Evolutionary conservation across 2,113 vertebrate species (phyloP).

Genomic region (Corydoras sp.): DNA sequence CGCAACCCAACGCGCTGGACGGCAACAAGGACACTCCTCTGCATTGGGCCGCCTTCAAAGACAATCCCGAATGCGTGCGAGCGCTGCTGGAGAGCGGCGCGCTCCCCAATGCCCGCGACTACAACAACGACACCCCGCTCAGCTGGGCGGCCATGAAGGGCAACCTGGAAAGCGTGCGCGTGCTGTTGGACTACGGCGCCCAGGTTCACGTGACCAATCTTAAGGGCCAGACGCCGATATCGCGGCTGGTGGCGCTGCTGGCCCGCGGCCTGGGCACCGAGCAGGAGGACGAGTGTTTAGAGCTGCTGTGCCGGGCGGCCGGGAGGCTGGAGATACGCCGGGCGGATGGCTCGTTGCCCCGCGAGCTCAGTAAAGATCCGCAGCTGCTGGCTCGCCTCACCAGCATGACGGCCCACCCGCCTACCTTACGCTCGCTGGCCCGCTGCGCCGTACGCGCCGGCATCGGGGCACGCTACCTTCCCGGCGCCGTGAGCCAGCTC

Average conservation of each 20-base stretch:
- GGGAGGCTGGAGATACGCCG: constrained; percentile 79
- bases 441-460: constrained; percentile 80
- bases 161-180: constrained; percentile 86
- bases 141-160: constrained; percentile 98
- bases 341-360: constrained; percentile 77
- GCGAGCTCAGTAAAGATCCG: constrained; percentile 82
- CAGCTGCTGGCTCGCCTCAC: constrained; percentile 80
- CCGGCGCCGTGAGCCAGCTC: constrained; percentile 81
- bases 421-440: constrained; percentile 75
- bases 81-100: constrained; percentile 84
- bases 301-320: constrained; percentile 76
- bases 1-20: constrained; percentile 81
- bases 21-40: constrained; percentile 94
- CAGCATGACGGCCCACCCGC: constrained; percentile 73
- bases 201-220: constrained; percentile 84
- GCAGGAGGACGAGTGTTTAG: constrained; percentile 86
- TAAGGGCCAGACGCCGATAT: constrained; percentile 88
- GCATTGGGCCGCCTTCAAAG: constrained; percentile 96
- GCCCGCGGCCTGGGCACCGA: constrained; percentile 83
- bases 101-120: constrained; percentile 80
- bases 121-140: constrained; percentile 89
- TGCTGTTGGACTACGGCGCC: constrained; percentile 86
- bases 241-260: constrained; percentile 79
- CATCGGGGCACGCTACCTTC: constrained; percentile 81
- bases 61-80: constrained; percentile 84